phyloP scores from a whole-genome alignment of 2,113 vertebrate genomes.

The Odontesthes bonariensis region DNA sequence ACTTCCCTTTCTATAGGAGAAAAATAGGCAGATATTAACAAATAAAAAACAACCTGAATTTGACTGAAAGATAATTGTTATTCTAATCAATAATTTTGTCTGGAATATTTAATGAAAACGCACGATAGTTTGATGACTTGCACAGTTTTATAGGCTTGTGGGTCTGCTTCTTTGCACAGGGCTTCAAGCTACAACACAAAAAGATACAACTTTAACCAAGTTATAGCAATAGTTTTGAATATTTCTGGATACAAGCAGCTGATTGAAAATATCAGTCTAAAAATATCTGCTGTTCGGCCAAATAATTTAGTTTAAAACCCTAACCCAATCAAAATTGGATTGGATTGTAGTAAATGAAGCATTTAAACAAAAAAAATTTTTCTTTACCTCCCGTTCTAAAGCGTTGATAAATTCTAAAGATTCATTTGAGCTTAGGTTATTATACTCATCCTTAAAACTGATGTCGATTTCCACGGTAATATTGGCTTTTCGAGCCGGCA shows the following conservation, averaged over 20 bases:
- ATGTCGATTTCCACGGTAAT: conserved; percentile 63
- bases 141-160: conserved; percentile 55
- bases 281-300: neutral
- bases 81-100: neutral
- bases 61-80: neutral
- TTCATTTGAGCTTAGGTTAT: conserved; percentile 45
- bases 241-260: neutral
- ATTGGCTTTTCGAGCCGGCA: conserved; percentile 67
- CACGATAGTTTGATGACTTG: conserved; percentile 64
- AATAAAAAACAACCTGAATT: neutral
- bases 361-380: neutral
- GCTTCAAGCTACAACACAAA: conserved; percentile 60
- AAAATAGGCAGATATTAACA: neutral
- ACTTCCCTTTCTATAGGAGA: conserved; percentile 52
- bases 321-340: neutral
- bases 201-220: neutral
- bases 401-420: conserved; percentile 40
- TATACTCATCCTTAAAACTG: conserved; percentile 26
- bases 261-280: no score
- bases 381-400: conserved; percentile 61
- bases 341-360: neutral
- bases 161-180: conserved; percentile 66
- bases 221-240: neutral
- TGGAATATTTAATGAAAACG: conserved; percentile 11
- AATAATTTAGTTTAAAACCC: no score